Evolutionary conservation across 2,888 invertebrate genomes (phyloP), one percentile per base, ranked within the genome.

Genomic region (Mylabris sibirica): DNA sequence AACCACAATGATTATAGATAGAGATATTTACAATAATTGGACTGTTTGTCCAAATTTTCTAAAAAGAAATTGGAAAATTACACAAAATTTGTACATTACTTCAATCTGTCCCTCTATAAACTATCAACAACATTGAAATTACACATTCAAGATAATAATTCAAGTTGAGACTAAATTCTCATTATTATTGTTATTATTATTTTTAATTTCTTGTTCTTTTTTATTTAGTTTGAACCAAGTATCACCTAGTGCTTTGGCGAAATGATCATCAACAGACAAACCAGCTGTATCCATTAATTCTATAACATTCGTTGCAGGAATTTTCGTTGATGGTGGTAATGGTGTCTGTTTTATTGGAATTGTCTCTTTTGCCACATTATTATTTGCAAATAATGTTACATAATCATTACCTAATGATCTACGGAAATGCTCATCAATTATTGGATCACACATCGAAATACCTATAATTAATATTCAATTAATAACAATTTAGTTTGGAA

Each of bases 381-480:
- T 89, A 78, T 89, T 90, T 77, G 89, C 88, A 83, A 92, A 91
- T 62, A 93, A 85, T 70, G 88, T 89, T 84, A 91, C 89, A 86
- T 93, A 93, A 82, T 93, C 91, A 76, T 92, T 91, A 67, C 97
- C 97, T 72, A 98, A 88, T 1, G 97, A 97, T 72, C 97, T 91
- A 67, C 97, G 89, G 86, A 98, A 98, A 86, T 98, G 97, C 83
- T 98, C 98, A 85, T 98, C 97, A 80, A 97, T 96, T 66, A 94
- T 95, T 12, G 95, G 94, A 85, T 96, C 96, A 85, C 94, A 93
- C 88, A 92, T 91, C 14, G 92, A 91, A 83, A 91, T 89, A 79
- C 91, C 92, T 92, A 85, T 35, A 80, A 72, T n/a, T n/a, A n/a
- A n/a, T n/a, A n/a, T 14, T 30, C 4, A 6, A 59, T 30, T 9